phyloP scores from a whole-genome alignment of 2,888 invertebrate species.

The Xanthorhoe spadicearia region DNA sequence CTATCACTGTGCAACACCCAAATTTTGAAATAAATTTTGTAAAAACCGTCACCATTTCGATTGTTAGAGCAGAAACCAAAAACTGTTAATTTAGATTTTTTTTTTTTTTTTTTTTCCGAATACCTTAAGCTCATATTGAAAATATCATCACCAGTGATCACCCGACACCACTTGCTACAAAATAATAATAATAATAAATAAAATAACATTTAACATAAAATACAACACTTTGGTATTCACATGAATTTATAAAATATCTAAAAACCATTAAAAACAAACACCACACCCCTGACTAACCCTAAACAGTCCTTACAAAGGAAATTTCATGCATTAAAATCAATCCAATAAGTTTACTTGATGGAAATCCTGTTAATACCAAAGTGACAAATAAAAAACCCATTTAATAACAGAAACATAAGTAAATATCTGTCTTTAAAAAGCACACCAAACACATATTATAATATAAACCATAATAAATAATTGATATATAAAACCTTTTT shows the following conservation, averaged over 20 bases:
- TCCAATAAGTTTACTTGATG: too few species aligned
- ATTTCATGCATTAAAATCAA: too few species aligned
- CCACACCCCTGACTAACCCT: not conserved
- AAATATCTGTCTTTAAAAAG: too few species aligned
- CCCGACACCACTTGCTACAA: conserved; percentile 84
- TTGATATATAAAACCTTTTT: too few species aligned
- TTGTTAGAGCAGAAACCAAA: conserved; percentile 39
- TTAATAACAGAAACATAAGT: too few species aligned
- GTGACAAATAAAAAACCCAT: too few species aligned
- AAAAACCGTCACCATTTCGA: conserved; percentile 47
- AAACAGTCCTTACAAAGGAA: not conserved
- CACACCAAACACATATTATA: too few species aligned
- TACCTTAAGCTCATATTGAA: conserved; percentile 92
- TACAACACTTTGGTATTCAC: conserved; percentile 25
- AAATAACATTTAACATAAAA: conserved; percentile 35
- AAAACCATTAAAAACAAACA: too few species aligned
- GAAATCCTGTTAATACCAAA: too few species aligned
- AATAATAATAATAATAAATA: conserved; percentile 55
- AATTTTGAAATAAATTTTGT: conserved; percentile 30
- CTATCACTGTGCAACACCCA: conserved; percentile 48
- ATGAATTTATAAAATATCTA: not conserved
- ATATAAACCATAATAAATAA: too few species aligned
- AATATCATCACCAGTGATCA: conserved; percentile 90
- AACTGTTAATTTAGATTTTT: conserved; percentile 38
- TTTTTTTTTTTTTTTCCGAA: conserved; percentile 42